Evolutionary conservation across 2,797 vertebrate genomes (phyloP).

Genomic region (Mallotus villosus): DNA sequence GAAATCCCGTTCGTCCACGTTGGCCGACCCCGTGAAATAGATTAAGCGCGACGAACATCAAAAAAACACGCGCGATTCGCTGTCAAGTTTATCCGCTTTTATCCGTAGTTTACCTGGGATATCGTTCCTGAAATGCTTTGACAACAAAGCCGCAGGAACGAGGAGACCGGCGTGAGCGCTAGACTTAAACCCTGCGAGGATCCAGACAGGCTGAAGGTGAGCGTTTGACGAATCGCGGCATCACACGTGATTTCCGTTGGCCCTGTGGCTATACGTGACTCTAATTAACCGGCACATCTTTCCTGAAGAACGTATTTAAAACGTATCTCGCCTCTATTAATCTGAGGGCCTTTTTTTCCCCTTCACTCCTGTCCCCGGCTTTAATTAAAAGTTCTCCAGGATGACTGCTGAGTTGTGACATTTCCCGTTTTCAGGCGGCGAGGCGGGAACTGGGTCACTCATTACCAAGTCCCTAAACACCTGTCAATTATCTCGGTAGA

Average conservation of each 20-base stretch:
- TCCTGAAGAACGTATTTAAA: slow-evolving; percentile 32
- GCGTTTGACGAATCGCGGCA: slow-evolving; percentile 9
- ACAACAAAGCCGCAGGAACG: background rate
- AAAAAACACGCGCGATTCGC: background rate
- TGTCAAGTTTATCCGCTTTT: background rate
- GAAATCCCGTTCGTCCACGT: no score
- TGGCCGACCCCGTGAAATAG: no score
- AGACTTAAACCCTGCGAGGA: background rate
- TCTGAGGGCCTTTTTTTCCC: slow-evolving; percentile 34
- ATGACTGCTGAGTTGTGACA: slow-evolving; percentile 19
- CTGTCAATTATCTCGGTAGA: slow-evolving; percentile 51
- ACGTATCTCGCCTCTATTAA: slow-evolving; percentile 42
- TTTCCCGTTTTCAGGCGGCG: slow-evolving; percentile 33
- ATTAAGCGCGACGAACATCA: no score
- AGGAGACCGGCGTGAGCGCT: background rate
- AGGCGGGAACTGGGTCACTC: slow-evolving; percentile 43
- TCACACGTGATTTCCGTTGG: slow-evolving; percentile 1
- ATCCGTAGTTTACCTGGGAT: background rate
- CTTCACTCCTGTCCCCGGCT: slow-evolving; percentile 24
- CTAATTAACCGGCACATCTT: slow-evolving; percentile 20
- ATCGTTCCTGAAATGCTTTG: background rate
- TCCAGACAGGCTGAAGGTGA: slow-evolving; percentile 5
- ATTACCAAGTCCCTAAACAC: slow-evolving; percentile 48
- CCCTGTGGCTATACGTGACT: slow-evolving; percentile 18
- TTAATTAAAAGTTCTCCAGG: slow-evolving; percentile 42